Conservation (phyloP, 2,888 invertebrate genomes). For the Lycophotia porphyrea region DNA sequence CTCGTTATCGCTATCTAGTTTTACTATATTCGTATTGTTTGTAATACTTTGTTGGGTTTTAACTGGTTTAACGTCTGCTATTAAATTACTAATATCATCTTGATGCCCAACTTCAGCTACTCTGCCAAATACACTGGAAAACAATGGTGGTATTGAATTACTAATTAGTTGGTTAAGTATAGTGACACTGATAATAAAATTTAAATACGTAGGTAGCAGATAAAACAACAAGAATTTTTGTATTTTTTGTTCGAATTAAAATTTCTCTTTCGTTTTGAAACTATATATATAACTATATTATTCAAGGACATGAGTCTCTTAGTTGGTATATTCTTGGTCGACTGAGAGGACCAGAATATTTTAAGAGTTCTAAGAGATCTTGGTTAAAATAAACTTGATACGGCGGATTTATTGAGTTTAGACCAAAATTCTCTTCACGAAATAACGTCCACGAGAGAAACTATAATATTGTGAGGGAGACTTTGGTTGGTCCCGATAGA, state of each 20-base stretch:
- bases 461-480: not conserved
- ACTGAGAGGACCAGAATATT: not conserved
- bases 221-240: constrained; percentile 1
- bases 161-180: constrained; percentile 8
- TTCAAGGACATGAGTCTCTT: not conserved
- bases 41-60: constrained; percentile 38
- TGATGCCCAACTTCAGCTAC: constrained; percentile 66
- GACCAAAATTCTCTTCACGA: not conserved
- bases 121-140: constrained; percentile 75
- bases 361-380: not conserved
- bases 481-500: not conserved
- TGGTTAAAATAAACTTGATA: not conserved
- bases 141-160: constrained; percentile 46
- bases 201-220: not conserved
- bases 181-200: constrained; percentile 23
- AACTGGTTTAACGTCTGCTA: constrained; percentile 45
- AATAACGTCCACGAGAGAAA: not conserved
- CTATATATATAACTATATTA: too few relatives aligned
- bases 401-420: not conserved
- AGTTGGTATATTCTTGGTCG: too few relatives aligned
- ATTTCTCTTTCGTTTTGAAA: not conserved
- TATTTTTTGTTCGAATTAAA: constrained; percentile 9
- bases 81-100: constrained; percentile 61
- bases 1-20: constrained; percentile 40
- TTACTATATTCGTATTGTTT: constrained; percentile 35